These are phyloP conservation scores for Lacerta viridis DNA, from an alignment of 2,797 vertebrate genomes.

Conservation along the genomic window DNA sequence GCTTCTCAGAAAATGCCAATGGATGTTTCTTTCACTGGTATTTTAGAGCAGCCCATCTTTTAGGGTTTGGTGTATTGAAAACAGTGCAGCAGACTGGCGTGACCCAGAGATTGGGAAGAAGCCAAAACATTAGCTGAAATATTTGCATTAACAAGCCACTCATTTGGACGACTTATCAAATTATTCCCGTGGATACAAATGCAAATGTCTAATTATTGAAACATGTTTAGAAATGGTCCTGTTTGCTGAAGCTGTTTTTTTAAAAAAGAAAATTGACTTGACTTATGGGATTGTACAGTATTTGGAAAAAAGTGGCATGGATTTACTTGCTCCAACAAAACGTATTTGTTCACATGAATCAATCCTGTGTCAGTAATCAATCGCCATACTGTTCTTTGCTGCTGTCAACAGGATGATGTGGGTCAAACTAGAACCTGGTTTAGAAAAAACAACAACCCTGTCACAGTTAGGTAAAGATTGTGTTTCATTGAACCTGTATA, in stretches of 20 bases:
- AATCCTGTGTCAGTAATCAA: not conserved
- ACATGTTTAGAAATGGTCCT: not conserved
- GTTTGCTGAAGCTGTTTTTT: not conserved
- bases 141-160: not conserved
- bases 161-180: not conserved
- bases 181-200: not conserved
- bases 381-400: not conserved
- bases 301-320: not conserved
- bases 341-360: not conserved
- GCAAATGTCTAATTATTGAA: not conserved
- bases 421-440: not conserved
- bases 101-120: rapidly evolving
- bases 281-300: not conserved
- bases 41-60: not conserved
- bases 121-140: not conserved
- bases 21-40: not conserved
- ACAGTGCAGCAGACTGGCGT: not conserved
- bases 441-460: not conserved
- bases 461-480: not conserved
- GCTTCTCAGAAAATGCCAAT: slow-evolving; percentile 14
- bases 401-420: not conserved
- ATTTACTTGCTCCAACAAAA: not conserved
- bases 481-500: not conserved
- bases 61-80: not conserved
- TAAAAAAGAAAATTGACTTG: not conserved